Conservation (phyloP, 2,888 invertebrate species). For the Punctoribates punctum region DNA sequence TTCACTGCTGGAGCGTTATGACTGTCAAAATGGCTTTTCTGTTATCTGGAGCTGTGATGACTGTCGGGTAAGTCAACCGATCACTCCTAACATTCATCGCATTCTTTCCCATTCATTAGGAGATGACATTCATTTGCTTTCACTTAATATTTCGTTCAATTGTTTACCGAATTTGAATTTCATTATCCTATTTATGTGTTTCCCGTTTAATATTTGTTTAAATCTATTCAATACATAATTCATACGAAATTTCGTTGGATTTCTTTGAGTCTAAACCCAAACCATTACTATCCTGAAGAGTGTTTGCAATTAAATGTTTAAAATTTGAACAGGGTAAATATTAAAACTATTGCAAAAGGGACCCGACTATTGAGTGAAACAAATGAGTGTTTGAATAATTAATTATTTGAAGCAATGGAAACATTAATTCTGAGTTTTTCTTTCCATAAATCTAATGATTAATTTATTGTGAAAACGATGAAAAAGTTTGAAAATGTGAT, state of each 20-base stretch:
- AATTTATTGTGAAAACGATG: not conserved
- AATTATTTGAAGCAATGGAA: not conserved
- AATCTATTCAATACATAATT: no score
- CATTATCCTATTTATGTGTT: no score
- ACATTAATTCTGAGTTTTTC: not conserved
- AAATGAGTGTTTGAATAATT: not conserved
- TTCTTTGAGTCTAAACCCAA: no score
- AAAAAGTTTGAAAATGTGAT: not conserved
- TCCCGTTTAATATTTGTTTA: no score
- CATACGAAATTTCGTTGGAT: no score
- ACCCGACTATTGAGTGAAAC: no score
- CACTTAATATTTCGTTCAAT: no score
- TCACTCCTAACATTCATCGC: not conserved
- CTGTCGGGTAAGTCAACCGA: constrained; percentile 47
- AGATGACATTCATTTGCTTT: not conserved
- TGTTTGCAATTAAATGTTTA: no score
- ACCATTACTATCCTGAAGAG: no score
- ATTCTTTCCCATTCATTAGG: not conserved
- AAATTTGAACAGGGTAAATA: no score
- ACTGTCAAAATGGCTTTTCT: constrained; percentile 49
- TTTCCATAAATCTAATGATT: not conserved
- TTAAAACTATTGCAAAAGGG: no score
- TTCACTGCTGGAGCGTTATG: constrained; percentile 48
- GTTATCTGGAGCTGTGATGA: constrained; percentile 49
- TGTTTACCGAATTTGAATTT: no score